These are phyloP conservation scores for Emydocephalus ijimae DNA, from an alignment of 2,113 vertebrate species.

Conservation along the genomic window DNA sequence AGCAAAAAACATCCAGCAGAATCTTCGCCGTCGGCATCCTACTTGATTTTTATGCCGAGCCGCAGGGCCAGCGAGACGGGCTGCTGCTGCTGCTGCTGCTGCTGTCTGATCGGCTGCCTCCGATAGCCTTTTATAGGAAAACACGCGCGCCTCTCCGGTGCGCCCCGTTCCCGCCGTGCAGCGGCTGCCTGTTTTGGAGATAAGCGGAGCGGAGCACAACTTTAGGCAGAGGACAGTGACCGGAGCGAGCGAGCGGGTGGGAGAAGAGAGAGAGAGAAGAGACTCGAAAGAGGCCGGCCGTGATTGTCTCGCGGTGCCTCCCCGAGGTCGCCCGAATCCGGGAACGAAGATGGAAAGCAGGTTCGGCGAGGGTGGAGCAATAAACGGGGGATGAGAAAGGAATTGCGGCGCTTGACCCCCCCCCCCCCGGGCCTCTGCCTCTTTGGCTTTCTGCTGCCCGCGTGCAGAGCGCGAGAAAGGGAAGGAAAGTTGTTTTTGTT, in stretches of 20 bases:
- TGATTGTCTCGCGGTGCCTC: not conserved
- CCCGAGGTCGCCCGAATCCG: slow-evolving; percentile 27
- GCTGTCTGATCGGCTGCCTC: too few species aligned
- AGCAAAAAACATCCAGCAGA: slow-evolving; percentile 36
- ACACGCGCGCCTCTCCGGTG: slow-evolving; percentile 45
- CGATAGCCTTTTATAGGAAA: too few species aligned
- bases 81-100: too few species aligned
- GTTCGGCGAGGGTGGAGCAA: not conserved
- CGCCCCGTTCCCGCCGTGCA: slow-evolving; percentile 53
- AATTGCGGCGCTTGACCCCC: not conserved
- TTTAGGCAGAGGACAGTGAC: not conserved
- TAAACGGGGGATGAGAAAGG: slow-evolving; percentile 2
- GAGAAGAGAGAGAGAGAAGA: accelerated
- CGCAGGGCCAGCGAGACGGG: too few species aligned
- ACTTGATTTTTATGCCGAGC: too few species aligned
- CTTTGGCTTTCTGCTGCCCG: slow-evolving; percentile 42
- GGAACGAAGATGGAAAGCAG: not conserved
- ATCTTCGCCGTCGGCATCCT: too few species aligned
- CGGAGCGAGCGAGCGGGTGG: accelerated
- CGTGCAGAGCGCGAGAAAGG: slow-evolving; percentile 42
- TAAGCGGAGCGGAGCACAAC: slow-evolving; percentile 39
- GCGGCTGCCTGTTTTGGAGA: slow-evolving; percentile 36
- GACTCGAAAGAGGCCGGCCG: not conserved
- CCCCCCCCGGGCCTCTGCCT: slow-evolving; percentile 29
- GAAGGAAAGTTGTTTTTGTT: slow-evolving; percentile 36